Evolutionary conservation across 2,888 invertebrate species (phyloP).

Genomic region (Ophion slaviceki): DNA sequence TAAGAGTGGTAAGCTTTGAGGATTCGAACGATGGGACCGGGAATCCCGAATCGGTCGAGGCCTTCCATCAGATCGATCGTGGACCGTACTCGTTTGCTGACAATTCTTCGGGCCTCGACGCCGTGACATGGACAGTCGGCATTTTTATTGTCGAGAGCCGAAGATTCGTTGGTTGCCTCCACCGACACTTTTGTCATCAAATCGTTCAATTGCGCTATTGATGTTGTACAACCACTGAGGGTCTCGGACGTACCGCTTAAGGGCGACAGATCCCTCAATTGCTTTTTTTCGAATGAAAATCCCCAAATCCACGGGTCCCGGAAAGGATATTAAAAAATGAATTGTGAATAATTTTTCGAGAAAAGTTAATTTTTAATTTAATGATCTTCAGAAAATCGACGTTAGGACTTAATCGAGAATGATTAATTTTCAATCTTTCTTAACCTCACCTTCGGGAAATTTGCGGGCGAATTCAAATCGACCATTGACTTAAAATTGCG

Average conservation of each 20-base stretch:
- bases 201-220: constrained; percentile 72
- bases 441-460: constrained; percentile 38
- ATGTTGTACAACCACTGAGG: constrained; percentile 54
- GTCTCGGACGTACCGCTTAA: constrained; percentile 45
- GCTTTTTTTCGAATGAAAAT: constrained; percentile 21
- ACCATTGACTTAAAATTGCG: constrained; percentile 62
- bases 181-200: constrained; percentile 74
- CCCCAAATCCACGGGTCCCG: not conserved
- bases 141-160: constrained; percentile 7
- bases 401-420: not conserved
- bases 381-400: no score
- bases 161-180: constrained; percentile 61
- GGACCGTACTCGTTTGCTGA: constrained; percentile 68
- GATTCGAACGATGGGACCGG: constrained; percentile 73
- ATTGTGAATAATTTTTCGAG: no score
- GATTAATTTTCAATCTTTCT: not conserved
- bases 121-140: constrained; percentile 74
- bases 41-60: constrained; percentile 74
- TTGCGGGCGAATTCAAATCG: not conserved
- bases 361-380: no score
- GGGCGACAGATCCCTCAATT: constrained; percentile 42
- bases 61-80: constrained; percentile 74
- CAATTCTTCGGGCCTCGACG: constrained; percentile 60
- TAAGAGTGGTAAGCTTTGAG: constrained; percentile 76
- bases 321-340: no score